phyloP scores from a whole-genome alignment of 2,797 vertebrate genomes.

The Hapalemur alaotrensis region DNA sequence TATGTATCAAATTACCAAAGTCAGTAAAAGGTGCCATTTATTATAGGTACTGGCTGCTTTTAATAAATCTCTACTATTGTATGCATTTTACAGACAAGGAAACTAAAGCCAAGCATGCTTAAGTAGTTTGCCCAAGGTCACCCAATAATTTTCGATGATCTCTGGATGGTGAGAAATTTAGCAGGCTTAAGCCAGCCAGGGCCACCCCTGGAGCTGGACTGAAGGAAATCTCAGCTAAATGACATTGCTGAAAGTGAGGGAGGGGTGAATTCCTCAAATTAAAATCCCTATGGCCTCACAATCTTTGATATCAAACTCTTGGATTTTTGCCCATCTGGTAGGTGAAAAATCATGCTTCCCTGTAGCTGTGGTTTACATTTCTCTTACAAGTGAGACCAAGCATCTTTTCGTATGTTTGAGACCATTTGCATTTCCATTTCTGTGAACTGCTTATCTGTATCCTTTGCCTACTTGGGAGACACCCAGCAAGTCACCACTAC shows the following conservation, averaged over 20 bases:
- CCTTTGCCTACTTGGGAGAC: conserved; percentile 5
- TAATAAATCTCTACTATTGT: neutral
- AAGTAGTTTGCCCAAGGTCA: neutral
- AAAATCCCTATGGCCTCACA: neutral
- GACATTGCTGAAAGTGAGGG: neutral
- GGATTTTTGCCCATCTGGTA: neutral
- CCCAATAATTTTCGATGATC: neutral
- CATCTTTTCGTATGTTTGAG: neutral
- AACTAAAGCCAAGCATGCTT: neutral
- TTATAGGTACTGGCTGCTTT: neutral
- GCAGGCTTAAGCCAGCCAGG: neutral
- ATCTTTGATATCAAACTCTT: neutral
- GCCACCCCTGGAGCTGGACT: neutral
- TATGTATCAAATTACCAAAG: conserved; percentile 13
- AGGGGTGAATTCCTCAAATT: neutral
- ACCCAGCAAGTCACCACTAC: neutral
- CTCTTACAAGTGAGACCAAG: neutral
- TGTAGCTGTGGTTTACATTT: conserved; percentile 12
- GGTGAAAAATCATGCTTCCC: neutral
- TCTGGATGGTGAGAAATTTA: neutral
- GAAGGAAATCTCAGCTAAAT: neutral
- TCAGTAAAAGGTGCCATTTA: neutral
- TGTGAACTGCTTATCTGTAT: neutral
- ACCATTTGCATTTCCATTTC: conserved; percentile 5
- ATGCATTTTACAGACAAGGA: neutral